Percentiles rank a stretch among this genome's conserved stretches.
phyloP scores from a whole-genome alignment of 2,888 invertebrate genomes.

The Rhopalosiphum nymphaeae region DNA sequence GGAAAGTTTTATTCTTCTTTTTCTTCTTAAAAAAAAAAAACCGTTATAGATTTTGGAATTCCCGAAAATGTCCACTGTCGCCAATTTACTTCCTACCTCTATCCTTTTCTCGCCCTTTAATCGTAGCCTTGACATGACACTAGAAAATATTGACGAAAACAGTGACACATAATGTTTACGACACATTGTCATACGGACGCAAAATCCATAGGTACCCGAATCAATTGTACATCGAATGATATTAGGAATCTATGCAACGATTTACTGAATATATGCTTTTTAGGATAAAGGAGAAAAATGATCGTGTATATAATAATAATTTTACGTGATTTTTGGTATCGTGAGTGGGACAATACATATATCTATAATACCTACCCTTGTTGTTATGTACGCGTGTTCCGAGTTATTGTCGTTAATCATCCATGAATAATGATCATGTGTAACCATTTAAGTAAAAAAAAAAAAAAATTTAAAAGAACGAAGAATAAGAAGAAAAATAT shows the following conservation, averaged over 20 bases:
- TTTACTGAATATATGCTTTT: not conserved
- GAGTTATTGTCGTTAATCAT: conserved; percentile 9
- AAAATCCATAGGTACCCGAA: not conserved
- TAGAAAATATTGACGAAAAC: not conserved
- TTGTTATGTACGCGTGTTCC: not conserved
- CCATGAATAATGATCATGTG: not conserved
- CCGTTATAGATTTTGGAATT: not conserved
- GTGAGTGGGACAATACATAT: not conserved
- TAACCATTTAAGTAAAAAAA: not conserved
- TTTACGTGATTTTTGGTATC: not conserved
- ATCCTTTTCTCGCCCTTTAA: not conserved
- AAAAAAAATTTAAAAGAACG: conserved; percentile 13
- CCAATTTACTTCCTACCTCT: not conserved
- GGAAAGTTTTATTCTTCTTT: not conserved
- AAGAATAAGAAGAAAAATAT: not conserved
- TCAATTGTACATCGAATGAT: not conserved
- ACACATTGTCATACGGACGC: not conserved
- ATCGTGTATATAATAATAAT: not conserved
- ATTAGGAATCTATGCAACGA: not conserved
- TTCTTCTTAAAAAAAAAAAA: not conserved
- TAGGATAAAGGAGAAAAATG: not conserved
- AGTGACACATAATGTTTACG: not conserved
- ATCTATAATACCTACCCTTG: not conserved
- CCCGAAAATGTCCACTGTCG: not conserved
- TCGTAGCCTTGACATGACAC: not conserved